Percentiles rank a stretch among this genome's conserved stretches.
These are phyloP conservation scores for Coregonus sp. DNA, from an alignment of 2,797 vertebrate genomes.

Conservation along the genomic window DNA sequence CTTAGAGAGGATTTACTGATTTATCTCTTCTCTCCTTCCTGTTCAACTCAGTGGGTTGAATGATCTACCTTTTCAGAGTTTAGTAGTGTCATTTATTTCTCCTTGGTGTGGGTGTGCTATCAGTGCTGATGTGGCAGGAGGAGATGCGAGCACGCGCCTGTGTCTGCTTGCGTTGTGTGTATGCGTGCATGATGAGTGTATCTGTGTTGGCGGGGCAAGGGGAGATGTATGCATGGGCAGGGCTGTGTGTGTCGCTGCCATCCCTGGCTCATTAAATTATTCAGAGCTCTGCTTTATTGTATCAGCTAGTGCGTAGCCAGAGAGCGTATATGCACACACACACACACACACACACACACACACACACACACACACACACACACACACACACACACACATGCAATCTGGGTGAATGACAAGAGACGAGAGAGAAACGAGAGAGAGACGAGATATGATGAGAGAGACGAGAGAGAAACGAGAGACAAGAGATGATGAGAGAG, in stretches of 20 bases:
- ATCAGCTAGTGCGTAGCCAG: background rate
- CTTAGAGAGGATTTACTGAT: constrained; percentile 30
- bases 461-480: too few relatives aligned
- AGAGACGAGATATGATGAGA: too few relatives aligned
- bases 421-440: too few relatives aligned
- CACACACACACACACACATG: background rate
- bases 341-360: background rate
- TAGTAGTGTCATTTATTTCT: constrained; percentile 42
- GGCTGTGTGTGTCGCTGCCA: too few relatives aligned
- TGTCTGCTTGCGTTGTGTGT: background rate
- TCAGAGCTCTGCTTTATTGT: background rate
- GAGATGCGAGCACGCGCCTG: background rate
- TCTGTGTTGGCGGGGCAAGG: background rate
- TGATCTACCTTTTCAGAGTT: constrained; percentile 31
- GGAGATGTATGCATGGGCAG: too few relatives aligned
- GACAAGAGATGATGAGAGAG: too few relatives aligned
- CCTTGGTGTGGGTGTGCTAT: constrained; percentile 17
- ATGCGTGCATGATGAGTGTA: background rate
- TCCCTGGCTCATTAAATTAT: background rate
- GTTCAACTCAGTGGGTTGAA: constrained; percentile 25
- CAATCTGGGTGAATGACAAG: too few relatives aligned
- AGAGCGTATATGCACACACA: background rate
- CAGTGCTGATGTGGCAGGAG: constrained; percentile 36
- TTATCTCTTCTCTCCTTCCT: constrained; percentile 9
- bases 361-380: background rate